phyloP scores from a whole-genome alignment of 1,140 invertebrate genomes.

The Armadillidium nasatum region DNA sequence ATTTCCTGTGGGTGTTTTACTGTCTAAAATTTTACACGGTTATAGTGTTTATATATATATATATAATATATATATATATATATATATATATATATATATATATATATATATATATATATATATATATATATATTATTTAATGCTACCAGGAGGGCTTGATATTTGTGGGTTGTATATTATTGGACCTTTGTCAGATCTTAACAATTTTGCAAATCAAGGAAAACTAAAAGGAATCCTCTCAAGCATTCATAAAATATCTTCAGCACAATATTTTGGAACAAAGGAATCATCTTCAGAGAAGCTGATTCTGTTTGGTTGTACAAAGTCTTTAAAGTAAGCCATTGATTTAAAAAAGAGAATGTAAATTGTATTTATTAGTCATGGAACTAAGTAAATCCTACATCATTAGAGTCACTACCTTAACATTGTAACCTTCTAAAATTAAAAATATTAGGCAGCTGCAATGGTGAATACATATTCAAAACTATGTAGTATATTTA shows the following conservation, averaged over 20 bases:
- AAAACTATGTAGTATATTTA: no score
- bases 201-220: not conserved
- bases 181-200: not conserved
- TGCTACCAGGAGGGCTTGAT: not conserved
- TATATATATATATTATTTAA: no score
- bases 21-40: no score
- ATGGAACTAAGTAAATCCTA: not conserved
- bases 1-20: no score
- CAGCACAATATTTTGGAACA: not conserved
- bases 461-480: not conserved
- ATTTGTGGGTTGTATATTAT: not conserved
- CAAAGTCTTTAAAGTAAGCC: not conserved
- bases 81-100: no score
- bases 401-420: not conserved
- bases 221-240: not conserved
- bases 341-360: not conserved
- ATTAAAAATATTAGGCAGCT: not conserved
- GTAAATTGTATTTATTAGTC: not conserved
- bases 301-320: not conserved
- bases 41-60: no score
- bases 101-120: no score
- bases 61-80: no score
- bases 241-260: not conserved
- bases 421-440: not conserved
- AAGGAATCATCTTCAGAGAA: not conserved